Evolutionary conservation across 37 sponge, comb jelly and placozoan species (phyloP), one percentile per base, ranked within the genome.

Genomic region (Geodia barretti): DNA sequence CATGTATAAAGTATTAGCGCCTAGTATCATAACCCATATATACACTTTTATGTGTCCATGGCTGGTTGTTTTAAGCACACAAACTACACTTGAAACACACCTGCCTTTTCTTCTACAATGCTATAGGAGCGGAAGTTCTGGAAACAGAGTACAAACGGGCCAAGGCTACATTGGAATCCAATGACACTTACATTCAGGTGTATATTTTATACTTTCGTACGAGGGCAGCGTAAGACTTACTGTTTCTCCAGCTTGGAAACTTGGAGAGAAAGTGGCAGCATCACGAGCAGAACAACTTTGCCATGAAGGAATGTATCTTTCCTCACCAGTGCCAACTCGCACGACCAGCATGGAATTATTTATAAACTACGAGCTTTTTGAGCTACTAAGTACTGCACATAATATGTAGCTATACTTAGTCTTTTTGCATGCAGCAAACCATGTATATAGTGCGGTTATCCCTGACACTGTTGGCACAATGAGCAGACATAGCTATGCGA

Each of bases 241-340:
- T 67, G n/a, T 3, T 39, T 61, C 33, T 71, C 34, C 81, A 97
- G 92, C 88, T 97, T 1, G 74, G 83, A 32, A 97, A 97, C 43
- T 77, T 97, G 73, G 96, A 95, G 43, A 84, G 81, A 29, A 95
- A 95, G 70, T 95, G 93, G 94, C 94, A 95, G 73, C 94, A 95
- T 84, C 77, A 85, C 21, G 94, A 93, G 73, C 94, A 93, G 80
- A 95, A 92, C 87, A 97, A 97, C 70, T 95, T 93, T 63, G 91
- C 75, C 41, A 84, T 97, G 90, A 92, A 92, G 67, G 98, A 97
- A 54, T 97, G 94, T 93, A 96, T 95, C 92, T 77, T 83, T 64
- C 47, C 77, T 30, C 61, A 24, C 26, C 72, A n/a, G n/a, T 21
- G 20, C 38, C 30, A 34, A 9, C 38, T 34, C 35, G 9, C 38